Conservation (phyloP, 1,140 invertebrate genomes). For the Caenorhabditis remanei region DNA sequence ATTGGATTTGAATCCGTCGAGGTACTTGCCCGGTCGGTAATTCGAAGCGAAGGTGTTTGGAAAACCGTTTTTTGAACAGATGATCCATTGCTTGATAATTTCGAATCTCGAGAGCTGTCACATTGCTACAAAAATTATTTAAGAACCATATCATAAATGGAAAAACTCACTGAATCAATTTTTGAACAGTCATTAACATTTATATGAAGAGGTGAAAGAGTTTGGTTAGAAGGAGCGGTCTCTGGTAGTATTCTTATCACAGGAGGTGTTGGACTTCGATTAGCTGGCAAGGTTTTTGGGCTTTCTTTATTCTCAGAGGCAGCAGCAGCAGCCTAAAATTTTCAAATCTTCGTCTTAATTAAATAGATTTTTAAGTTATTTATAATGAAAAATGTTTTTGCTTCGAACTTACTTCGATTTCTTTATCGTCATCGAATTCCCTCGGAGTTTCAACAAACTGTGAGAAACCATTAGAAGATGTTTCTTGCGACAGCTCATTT, state of each 20-base stretch:
- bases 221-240: not conserved
- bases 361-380: not conserved
- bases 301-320: not conserved
- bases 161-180: not conserved
- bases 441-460: not conserved
- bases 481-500: not conserved
- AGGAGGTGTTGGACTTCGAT: not conserved
- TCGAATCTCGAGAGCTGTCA: not conserved
- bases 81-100: not conserved
- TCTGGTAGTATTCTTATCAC: not conserved
- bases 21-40: not conserved
- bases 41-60: not conserved
- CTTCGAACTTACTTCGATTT: not conserved
- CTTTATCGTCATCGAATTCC: not conserved
- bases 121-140: not conserved
- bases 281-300: not conserved
- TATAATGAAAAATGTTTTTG: not conserved
- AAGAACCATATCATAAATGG: not conserved
- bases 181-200: constrained; percentile 24
- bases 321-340: constrained; percentile 18
- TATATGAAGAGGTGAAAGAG: constrained; percentile 15
- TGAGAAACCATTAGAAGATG: not conserved
- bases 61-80: not conserved
- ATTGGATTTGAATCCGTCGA: not conserved
- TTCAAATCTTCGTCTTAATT: too few species aligned